Conservation (phyloP, 2,888 invertebrate species). For the Oxytorus armatus region DNA sequence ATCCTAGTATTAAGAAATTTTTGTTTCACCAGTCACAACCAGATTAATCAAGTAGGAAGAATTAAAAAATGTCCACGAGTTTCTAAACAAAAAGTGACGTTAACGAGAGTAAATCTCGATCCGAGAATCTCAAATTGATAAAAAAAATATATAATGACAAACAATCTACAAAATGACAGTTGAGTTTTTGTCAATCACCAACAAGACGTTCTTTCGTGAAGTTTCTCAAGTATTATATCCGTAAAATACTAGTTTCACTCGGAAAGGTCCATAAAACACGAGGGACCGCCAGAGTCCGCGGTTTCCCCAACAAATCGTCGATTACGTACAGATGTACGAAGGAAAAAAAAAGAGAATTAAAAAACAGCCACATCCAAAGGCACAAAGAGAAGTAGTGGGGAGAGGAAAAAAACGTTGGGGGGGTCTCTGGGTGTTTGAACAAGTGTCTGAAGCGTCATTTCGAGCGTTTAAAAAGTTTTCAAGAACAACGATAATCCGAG, state of each 20-base stretch:
- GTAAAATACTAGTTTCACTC: too few relatives aligned
- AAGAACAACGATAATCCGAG: constrained; percentile 19
- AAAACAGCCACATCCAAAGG: not conserved
- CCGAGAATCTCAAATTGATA: too few relatives aligned
- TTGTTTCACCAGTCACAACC: too few relatives aligned
- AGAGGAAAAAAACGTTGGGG: not conserved
- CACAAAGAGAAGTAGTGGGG: not conserved
- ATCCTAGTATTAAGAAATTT: too few relatives aligned
- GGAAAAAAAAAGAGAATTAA: constrained; percentile 4
- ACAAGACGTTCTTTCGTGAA: too few relatives aligned
- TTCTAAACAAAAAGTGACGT: too few relatives aligned
- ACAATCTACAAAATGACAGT: too few relatives aligned
- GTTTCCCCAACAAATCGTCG: not conserved
- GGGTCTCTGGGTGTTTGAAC: constrained; percentile 6
- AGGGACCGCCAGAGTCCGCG: not conserved
- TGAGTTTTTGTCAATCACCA: too few relatives aligned
- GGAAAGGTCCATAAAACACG: not conserved
- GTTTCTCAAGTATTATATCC: too few relatives aligned
- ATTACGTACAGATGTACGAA: not conserved
- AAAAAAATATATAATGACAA: not conserved
- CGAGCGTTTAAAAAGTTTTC: constrained; percentile 3
- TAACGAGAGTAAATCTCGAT: too few relatives aligned
- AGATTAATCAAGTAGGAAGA: too few relatives aligned
- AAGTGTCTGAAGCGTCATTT: constrained; percentile 18
- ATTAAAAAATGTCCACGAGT: too few relatives aligned